Conservation (phyloP, 2,113 vertebrate species). For the Ctenodactylus gundi region DNA sequence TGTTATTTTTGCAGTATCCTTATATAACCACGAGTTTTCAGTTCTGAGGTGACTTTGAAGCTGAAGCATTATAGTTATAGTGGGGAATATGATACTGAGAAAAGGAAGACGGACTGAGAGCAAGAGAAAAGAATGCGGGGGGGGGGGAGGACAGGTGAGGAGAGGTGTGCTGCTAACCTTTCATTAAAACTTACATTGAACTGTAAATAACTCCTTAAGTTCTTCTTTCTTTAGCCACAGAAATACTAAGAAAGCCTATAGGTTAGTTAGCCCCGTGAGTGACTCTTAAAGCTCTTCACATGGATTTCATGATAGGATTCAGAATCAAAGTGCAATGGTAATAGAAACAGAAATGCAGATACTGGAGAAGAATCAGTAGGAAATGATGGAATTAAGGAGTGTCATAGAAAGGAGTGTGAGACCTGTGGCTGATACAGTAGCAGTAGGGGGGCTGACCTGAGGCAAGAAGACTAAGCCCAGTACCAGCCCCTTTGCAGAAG, state of each 20-base stretch:
- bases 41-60: background rate
- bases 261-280: too few species aligned
- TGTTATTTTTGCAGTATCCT: slow-evolving; percentile 9
- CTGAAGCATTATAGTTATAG: background rate
- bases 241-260: slow-evolving; percentile 7
- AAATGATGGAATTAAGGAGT: background rate
- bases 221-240: background rate
- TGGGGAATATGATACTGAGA: background rate
- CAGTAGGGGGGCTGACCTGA: background rate
- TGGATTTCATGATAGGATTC: background rate
- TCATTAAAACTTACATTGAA: background rate
- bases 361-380: background rate
- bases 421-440: background rate
- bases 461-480: background rate
- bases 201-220: background rate
- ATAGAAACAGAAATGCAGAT: background rate
- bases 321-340: background rate
- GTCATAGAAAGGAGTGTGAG: background rate
- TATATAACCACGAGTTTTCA: background rate
- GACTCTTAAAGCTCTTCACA: background rate
- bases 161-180: background rate
- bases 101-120: background rate
- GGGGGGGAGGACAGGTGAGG: background rate
- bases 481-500: background rate
- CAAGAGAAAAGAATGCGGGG: background rate